Evolutionary conservation across 2,888 invertebrate species (phyloP), one percentile per base, ranked within the genome.

Genomic region (Tromatobia lineatoria): DNA sequence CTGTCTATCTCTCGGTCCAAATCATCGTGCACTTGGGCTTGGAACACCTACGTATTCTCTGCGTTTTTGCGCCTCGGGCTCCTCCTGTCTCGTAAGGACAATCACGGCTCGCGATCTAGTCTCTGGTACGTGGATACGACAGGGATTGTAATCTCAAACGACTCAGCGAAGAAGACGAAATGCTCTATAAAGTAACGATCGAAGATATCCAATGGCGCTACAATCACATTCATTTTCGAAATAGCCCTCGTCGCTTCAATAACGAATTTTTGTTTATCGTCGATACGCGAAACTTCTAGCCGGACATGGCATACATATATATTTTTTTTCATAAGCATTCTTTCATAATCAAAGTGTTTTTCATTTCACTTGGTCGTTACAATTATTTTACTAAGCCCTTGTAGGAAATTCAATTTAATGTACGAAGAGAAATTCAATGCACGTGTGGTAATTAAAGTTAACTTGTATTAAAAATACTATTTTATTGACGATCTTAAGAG

Each of bases 71-170:
- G 59, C 29, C 59, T 59, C n/a, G 29, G 59, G 59, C 59, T 15
- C 59, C 15, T 25, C 3, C 7, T 29, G 59, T 25, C 25, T 25
- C 59, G 59, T 23, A 23, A 57, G 25, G 57, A 59, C 15, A 59
- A 59, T 59, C 59, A 29, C 59, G 59, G n/a, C 59, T 29, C 29
- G 29, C 29, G 13, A n/a, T 29, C 59, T 59, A n/a, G 29, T 59
- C 34, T n/a, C 59, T n/a, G 29, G 8, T 29, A 15, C 29, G 57
- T 10, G 52, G 20, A 20, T 47, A 47, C 54, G 23, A 34, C 29
- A 29, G 34, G 25, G 57, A 25, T 34, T 59, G 59, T 29, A 59
- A 59, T 59, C 59, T 59, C 29, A n/a, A 34, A 13, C 6, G 57
- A 57, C 57, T 3, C 4, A 15, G 13, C 59, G 29, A 59, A 25